Percentiles rank a stretch among this genome's conserved stretches.
Evolutionary conservation across 1,140 invertebrate genomes (phyloP).

Genomic region (Euwallacea fornicatus): DNA sequence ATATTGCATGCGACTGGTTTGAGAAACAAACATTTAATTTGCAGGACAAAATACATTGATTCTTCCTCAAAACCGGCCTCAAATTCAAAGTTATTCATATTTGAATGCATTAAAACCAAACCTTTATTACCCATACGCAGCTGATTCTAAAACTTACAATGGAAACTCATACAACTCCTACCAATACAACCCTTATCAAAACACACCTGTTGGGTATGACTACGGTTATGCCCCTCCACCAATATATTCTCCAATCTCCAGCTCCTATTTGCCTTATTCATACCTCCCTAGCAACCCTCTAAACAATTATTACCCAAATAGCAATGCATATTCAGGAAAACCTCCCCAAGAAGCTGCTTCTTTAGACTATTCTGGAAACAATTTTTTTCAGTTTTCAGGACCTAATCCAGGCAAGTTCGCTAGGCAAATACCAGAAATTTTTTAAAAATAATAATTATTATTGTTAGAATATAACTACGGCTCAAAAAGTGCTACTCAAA

Average conservation of each 20-base stretch:
- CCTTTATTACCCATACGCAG: too few relatives aligned
- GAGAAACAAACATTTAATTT: too few relatives aligned
- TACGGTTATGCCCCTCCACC: too few relatives aligned
- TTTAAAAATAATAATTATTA: too few relatives aligned
- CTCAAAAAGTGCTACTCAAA: constrained; percentile 25
- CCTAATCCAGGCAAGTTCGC: constrained; percentile 8
- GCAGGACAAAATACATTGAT: too few relatives aligned
- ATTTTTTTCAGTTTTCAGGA: constrained; percentile 17
- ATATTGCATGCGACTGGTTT: too few relatives aligned
- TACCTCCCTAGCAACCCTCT: neutral
- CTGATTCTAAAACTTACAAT: too few relatives aligned
- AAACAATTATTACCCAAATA: neutral
- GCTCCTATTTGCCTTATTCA: neutral
- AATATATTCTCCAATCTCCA: too few relatives aligned
- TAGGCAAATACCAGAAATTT: too few relatives aligned
- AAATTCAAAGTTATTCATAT: too few relatives aligned
- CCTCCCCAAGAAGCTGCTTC: neutral
- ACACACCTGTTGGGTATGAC: neutral
- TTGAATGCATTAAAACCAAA: too few relatives aligned
- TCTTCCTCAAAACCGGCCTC: too few relatives aligned
- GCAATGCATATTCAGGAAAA: constrained; percentile 7
- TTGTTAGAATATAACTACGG: constrained; percentile 3
- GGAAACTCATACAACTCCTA: neutral
- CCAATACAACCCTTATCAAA: neutral
- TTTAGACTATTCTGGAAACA: neutral